Conservation (phyloP, 2,113 vertebrate species). For the Chaetura pelagica region DNA sequence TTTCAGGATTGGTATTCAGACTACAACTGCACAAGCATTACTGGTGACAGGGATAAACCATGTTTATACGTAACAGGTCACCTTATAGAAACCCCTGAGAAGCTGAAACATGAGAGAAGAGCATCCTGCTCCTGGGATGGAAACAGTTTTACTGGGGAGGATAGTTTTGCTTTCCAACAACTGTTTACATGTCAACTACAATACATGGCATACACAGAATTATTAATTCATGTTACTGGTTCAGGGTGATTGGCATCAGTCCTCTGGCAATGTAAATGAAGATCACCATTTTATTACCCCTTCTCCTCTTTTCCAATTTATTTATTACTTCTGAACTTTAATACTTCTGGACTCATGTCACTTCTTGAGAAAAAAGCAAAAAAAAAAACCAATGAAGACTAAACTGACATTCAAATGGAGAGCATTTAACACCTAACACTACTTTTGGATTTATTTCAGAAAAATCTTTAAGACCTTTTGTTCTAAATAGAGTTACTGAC, state of each 20-base stretch:
- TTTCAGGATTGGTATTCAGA: slow-evolving; percentile 24
- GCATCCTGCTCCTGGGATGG: background rate
- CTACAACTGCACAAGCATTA: background rate
- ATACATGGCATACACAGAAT: background rate
- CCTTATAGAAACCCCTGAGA: background rate
- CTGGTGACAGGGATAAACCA: slow-evolving; percentile 25
- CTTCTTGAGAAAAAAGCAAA: background rate
- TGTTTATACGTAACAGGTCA: background rate
- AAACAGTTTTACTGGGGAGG: background rate
- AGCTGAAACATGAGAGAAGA: background rate
- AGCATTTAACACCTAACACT: background rate
- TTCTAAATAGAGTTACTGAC: slow-evolving; percentile 61
- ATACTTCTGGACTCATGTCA: background rate
- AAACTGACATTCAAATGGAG: background rate
- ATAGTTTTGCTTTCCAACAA: background rate
- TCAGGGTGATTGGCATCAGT: background rate
- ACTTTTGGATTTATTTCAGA: background rate
- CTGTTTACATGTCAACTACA: background rate
- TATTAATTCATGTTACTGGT: background rate
- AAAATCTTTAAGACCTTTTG: slow-evolving; percentile 7
- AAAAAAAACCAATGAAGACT: background rate
- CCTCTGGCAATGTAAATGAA: background rate
- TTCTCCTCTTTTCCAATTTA: background rate
- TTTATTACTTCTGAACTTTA: background rate
- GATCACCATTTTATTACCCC: background rate